Percentiles rank a stretch among this genome's conserved stretches.
phyloP scores from a whole-genome alignment of 2,797 vertebrate species.

The Lindbergichthys nudifrons region DNA sequence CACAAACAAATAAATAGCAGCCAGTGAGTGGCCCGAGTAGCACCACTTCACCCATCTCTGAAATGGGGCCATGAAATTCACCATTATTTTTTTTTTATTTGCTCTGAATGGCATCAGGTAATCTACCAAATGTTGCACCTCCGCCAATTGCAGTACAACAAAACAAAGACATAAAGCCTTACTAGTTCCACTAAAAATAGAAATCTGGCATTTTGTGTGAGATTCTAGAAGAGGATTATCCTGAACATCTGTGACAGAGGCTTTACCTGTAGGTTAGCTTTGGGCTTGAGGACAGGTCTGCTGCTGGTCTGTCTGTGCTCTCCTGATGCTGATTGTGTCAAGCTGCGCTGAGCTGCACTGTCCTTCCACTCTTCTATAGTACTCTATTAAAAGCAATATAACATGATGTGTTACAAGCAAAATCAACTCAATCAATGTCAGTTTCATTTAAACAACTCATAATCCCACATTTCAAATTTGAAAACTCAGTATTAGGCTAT shows the following conservation, averaged over 20 bases:
- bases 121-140: constrained; percentile 12
- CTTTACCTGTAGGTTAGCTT: constrained; percentile 21
- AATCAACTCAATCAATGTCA: not conserved
- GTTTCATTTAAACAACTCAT: not conserved
- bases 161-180: constrained; percentile 15
- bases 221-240: not conserved
- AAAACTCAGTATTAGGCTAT: too few relatives aligned
- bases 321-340: not conserved
- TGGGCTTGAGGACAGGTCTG: not conserved
- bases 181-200: constrained; percentile 8
- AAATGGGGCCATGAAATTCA: constrained; percentile 24
- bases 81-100: not conserved
- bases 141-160: not conserved
- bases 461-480: not conserved
- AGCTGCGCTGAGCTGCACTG: constrained; percentile 3
- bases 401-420: not conserved
- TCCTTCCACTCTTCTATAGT: constrained; percentile 7
- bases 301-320: constrained; percentile 26
- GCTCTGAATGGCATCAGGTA: constrained; percentile 16
- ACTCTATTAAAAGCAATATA: constrained; percentile 6
- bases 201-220: constrained; percentile 5
- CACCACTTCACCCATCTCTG: constrained; percentile 11
- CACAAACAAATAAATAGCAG: constrained; percentile 42
- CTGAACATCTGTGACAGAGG: constrained; percentile 32
- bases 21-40: constrained; percentile 18